Evolutionary conservation across 1,140 invertebrate species (phyloP), one percentile per base, ranked within the genome.

Genomic region (Mycetomoellerius zeteki): DNA sequence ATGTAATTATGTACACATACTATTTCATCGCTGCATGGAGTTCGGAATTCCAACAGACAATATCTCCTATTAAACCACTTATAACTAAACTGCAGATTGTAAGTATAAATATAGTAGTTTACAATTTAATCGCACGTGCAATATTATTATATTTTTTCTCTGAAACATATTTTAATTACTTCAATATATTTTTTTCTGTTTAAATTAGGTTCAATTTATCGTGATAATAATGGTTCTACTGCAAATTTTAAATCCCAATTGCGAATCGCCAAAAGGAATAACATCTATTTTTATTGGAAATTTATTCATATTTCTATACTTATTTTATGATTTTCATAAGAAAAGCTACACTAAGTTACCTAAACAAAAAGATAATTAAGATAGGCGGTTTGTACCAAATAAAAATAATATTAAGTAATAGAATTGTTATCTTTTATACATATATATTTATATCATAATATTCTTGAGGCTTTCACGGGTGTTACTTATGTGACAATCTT

Each of bases 1-100:
- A 85, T 24, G 62, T 85, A 12, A 24, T 85, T 0, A 85, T 85
- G 82, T 85, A 85, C 6, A 65, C 12, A 2, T 77, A 85, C 19
- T 85, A 85, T 30, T 85, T 85, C 1, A 14, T 65, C 0, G 5
- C 43, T 77, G 73, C 60, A 64, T 37, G 27, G 33, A 30, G 30
- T 2, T 30, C 58, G 8, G 1, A 33, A 21, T 8, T 56, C 3
- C 58, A 52, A 65, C 47, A 6, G 24, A 30, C 43, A 10, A 3
- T 77, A n/a, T n/a, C 14, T 30, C 14, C 27, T 7, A 12, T 77
- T 19, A 85, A 85, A 65, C 47, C n/a, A 37, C 19, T 43, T 21
- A 6, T 85, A 50, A 85, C 82, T 64, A 65, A 14, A 10, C 6
- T 85, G 0, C 82, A 85, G 21, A 85, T 85, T 72, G 82, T 19